Conservation (phyloP, 2,113 vertebrate species). For the Catharus minimus region DNA sequence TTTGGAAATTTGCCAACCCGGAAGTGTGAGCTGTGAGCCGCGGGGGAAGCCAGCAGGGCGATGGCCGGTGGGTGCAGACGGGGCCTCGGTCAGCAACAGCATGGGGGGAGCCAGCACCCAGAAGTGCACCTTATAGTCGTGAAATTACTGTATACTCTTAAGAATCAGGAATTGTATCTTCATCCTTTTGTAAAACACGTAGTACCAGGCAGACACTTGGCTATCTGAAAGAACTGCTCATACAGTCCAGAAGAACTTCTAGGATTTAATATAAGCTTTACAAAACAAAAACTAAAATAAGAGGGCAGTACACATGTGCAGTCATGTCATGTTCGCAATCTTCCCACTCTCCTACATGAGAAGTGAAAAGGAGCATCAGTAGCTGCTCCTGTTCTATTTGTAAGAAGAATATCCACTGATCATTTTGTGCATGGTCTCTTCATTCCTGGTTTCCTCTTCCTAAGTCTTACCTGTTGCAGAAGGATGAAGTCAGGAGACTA, state of each 20-base stretch:
- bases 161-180: not conserved
- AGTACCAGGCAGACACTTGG: not conserved
- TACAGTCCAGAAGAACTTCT: not conserved
- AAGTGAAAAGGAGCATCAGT: not conserved
- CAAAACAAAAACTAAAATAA: not conserved
- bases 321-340: not conserved
- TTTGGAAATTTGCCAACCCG: no score
- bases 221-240: not conserved
- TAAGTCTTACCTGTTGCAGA: not conserved
- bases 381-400: not conserved
- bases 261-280: not conserved
- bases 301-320: not conserved
- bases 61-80: no score
- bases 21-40: no score
- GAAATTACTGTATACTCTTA: not conserved
- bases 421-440: not conserved
- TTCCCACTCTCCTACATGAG: not conserved
- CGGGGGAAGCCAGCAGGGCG: no score
- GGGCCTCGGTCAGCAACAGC: no score
- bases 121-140: no score
- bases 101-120: no score
- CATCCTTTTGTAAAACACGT: not conserved
- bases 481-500: not conserved
- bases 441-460: not conserved
- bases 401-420: not conserved